These are phyloP conservation scores for Hemitrygon akajei DNA, from an alignment of 2,797 vertebrate species.

Conservation along the genomic window DNA sequence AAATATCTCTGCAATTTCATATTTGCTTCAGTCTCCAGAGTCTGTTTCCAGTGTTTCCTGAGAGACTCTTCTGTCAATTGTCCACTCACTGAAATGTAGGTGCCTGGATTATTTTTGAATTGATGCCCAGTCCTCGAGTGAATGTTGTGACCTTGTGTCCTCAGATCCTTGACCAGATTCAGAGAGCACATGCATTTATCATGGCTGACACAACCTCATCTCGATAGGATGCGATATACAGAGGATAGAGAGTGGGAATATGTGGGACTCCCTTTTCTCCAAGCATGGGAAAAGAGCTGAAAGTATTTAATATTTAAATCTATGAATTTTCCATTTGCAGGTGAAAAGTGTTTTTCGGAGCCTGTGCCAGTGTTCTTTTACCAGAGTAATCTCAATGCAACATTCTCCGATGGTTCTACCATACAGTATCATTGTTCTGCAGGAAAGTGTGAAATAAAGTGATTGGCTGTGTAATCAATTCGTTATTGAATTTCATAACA, in stretches of 20 bases:
- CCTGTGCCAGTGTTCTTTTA: neutral
- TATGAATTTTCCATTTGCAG: neutral
- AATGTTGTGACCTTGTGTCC: neutral
- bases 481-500: too few species aligned
- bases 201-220: neutral
- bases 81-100: too few species aligned
- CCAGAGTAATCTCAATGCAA: neutral
- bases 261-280: too few species aligned
- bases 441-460: too few species aligned
- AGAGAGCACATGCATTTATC: neutral
- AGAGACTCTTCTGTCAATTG: neutral
- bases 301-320: neutral
- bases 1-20: neutral
- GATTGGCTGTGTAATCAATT: too few species aligned
- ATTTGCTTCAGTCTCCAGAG: neutral
- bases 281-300: neutral
- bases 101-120: too few species aligned
- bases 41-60: neutral
- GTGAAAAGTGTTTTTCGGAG: neutral
- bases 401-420: neutral
- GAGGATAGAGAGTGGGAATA: too few species aligned
- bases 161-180: neutral
- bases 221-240: neutral
- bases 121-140: too few species aligned
- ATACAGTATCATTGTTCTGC: neutral